phyloP scores from a whole-genome alignment of 2,797 vertebrate species.

The Decapterus maruadsi region DNA sequence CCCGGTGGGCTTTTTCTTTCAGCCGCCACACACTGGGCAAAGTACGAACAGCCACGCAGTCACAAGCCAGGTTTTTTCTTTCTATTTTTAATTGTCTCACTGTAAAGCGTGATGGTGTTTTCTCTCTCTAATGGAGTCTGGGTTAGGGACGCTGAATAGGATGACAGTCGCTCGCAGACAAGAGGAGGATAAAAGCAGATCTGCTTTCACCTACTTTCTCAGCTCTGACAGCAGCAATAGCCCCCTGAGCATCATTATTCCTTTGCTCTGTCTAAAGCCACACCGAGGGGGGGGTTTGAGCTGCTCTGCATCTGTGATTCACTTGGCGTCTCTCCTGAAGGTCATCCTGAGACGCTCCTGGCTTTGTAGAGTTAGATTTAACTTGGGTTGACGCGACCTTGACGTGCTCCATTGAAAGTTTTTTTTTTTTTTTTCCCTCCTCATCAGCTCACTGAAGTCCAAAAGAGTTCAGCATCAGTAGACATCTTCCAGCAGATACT shows the following conservation, averaged over 20 bases:
- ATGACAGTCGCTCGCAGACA: slow-evolving; percentile 58
- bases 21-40: slow-evolving; percentile 16
- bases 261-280: slow-evolving; percentile 53
- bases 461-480: not conserved
- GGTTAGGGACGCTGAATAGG: slow-evolving; percentile 45
- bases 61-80: slow-evolving; percentile 23
- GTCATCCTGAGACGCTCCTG: slow-evolving; percentile 40
- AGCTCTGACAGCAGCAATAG: slow-evolving; percentile 52
- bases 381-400: slow-evolving; percentile 56
- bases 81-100: slow-evolving; percentile 46
- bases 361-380: slow-evolving; percentile 47
- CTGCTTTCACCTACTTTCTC: slow-evolving; percentile 64
- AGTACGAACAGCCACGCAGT: slow-evolving; percentile 18
- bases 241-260: slow-evolving; percentile 66
- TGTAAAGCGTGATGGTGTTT: slow-evolving; percentile 54
- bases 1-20: slow-evolving; percentile 36
- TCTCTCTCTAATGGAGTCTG: slow-evolving; percentile 51
- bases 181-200: slow-evolving; percentile 70
- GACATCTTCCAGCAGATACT: not conserved
- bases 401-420: slow-evolving; percentile 2
- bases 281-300: slow-evolving; percentile 16
- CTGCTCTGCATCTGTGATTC: slow-evolving; percentile 53
- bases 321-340: slow-evolving; percentile 36
- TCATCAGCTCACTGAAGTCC: slow-evolving; percentile 7
- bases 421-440: not conserved